These are phyloP conservation scores for Mya arenaria DNA, from an alignment of 1,140 invertebrate genomes.

Conservation along the genomic window DNA sequence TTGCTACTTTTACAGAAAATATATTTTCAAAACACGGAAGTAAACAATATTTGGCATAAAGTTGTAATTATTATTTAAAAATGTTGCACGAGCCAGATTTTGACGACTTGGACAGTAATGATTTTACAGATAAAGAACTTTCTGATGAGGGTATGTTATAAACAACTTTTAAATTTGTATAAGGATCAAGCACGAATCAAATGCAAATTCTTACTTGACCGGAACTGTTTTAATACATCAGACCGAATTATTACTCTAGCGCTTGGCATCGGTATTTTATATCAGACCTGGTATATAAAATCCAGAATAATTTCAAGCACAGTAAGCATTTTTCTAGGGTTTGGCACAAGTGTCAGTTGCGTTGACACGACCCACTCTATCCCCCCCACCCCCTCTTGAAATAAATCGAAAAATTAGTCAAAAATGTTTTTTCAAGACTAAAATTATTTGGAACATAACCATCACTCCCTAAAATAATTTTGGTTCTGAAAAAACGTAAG, in stretches of 20 bases:
- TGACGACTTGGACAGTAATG: constrained; percentile 73
- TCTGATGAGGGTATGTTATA: constrained; percentile 75
- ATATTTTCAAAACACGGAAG: neutral
- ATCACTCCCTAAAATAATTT: no score
- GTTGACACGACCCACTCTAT: no score
- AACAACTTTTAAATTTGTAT: neutral
- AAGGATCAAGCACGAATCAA: neutral
- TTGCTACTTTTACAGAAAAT: no score
- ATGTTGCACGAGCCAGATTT: constrained; percentile 72
- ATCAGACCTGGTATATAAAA: neutral
- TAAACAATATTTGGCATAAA: neutral
- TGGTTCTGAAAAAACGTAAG: no score
- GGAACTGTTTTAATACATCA: neutral
- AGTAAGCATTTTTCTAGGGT: neutral
- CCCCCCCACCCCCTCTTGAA: no score
- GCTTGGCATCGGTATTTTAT: neutral
- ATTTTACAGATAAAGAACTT: constrained; percentile 70
- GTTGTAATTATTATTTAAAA: neutral
- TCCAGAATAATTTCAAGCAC: neutral
- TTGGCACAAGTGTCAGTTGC: neutral
- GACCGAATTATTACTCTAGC: neutral
- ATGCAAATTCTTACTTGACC: neutral
- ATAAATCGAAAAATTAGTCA: no score
- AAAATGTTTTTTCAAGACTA: no score
- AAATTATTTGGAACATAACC: no score